Evolutionary conservation across 2,888 invertebrate genomes (phyloP), one percentile per base, ranked within the genome.

Genomic region (Belgica antarctica): DNA sequence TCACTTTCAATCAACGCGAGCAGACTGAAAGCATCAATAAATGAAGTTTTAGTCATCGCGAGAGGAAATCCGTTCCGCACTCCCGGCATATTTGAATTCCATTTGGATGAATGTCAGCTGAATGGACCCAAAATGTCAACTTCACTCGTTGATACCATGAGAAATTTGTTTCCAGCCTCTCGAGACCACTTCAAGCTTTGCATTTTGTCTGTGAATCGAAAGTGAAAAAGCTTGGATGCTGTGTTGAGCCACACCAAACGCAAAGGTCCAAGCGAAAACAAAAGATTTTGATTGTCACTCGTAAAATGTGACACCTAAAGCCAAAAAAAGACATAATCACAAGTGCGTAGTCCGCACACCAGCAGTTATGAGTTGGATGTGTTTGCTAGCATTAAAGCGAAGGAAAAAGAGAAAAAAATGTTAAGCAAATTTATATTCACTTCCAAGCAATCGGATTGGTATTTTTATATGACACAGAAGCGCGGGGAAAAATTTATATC

Each of bases 381-480:
- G 7, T 52, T 52, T 22, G 15, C 22, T n/a, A 52, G 22, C 52
- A 52, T 52, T 17, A 52, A 10, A 22, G 12, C 3, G 5, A 22
- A 22, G 2, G 52, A 52, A 22, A 2, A n/a, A 52, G 22, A 52
- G 22, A 52, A 22, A 22, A 31, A 4, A n/a, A 22, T 41, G 41
- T 41, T 52, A 52, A 52, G 22, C 52, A 52, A 52, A 52, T 52
- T 12, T 17, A 22, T 52, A 52, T 52, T 22, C 52, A 52, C 52
- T 52, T 52, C 52, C 52, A 52, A 52, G n/a, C n/a, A n/a, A 3
- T 41, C 15, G 4, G 15, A 7, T 22, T 52, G 52, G 22, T 52
- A 4, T 52, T 52, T 31, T 52, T 52, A 52, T 17, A 52, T 52
- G 52, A 52, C 52, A 52, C 22, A 52, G 17, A 17, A 19, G 52